Evolutionary conservation across 92 coral and sea anemone genomes (phyloP).

Genomic region (Paragorgia papillata): DNA sequence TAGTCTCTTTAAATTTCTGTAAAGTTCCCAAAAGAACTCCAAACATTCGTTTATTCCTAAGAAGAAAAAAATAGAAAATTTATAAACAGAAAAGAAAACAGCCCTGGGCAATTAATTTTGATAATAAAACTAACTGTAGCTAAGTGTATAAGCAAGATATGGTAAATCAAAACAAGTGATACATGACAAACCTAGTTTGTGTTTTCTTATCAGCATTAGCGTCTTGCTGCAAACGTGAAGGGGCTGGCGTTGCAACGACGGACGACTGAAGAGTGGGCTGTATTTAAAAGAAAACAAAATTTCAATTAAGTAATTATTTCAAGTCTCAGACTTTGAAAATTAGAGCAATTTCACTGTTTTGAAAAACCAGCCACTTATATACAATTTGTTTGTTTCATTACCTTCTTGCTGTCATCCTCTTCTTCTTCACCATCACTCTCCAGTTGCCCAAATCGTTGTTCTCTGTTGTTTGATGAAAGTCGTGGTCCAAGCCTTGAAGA

Average conservation of each 20-base stretch:
- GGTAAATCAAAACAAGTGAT: neutral
- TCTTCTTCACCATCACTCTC: conserved; percentile 99
- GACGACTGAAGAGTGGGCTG: conserved; percentile 99
- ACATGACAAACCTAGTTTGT: conserved; percentile 77
- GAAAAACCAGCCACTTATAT: too few relatives aligned
- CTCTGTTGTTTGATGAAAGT: conserved; percentile 64
- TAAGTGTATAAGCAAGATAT: neutral
- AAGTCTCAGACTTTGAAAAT: too few relatives aligned
- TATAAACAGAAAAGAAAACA: neutral
- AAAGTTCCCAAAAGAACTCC: conserved; percentile 96
- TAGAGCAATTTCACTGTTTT: neutral
- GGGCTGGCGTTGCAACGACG: conserved; percentile 90
- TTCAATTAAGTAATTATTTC: too few relatives aligned
- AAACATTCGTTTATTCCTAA: conserved; percentile 96
- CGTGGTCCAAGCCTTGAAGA: conserved; percentile 61
- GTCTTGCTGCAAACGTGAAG: conserved; percentile 93
- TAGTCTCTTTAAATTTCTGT: conserved; percentile 89
- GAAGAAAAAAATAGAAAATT: neutral
- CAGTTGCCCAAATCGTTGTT: conserved; percentile 85
- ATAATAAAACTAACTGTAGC: neutral
- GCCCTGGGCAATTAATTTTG: neutral
- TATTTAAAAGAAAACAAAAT: conserved; percentile 15
- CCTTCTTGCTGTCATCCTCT: conserved; percentile 89
- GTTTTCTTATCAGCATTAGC: conserved; percentile 86
- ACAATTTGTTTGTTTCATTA: conserved; percentile 13